Evolutionary conservation across 2,888 invertebrate species (phyloP).

Genomic region (Elysia crispata): DNA sequence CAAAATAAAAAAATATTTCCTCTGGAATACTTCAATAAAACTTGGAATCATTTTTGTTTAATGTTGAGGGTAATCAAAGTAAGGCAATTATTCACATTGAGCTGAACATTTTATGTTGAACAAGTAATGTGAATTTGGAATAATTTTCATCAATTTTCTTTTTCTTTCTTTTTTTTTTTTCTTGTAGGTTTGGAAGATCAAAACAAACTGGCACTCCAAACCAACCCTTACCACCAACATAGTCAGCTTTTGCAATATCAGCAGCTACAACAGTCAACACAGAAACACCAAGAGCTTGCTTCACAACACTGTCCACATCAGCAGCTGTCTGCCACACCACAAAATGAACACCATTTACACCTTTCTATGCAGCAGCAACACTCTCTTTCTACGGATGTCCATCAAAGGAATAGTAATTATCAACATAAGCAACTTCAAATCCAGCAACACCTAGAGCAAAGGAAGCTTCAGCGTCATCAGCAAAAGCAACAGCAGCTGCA

Average conservation of each 20-base stretch:
- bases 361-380: conserved; percentile 26
- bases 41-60: too few species aligned
- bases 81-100: too few species aligned
- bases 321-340: conserved; percentile 9
- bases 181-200: too few species aligned
- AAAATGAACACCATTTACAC: conserved; percentile 20
- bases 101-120: too few species aligned
- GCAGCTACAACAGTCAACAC: conserved; percentile 20
- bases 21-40: too few species aligned
- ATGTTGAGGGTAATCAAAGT: too few species aligned
- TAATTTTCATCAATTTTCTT: too few species aligned
- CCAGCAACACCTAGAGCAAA: conserved; percentile 47
- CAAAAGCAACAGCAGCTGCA: conserved; percentile 40
- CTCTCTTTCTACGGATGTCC: neutral
- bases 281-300: conserved; percentile 33
- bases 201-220: too few species aligned
- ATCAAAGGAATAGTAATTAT: neutral
- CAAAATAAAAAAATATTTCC: too few species aligned
- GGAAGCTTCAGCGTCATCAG: conserved; percentile 22
- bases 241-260: conserved; percentile 39
- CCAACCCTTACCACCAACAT: too few species aligned
- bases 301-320: conserved; percentile 30
- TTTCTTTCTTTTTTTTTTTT: too few species aligned
- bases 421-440: conserved; percentile 45
- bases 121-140: too few species aligned